Evolutionary conservation across 2,888 invertebrate species (phyloP), one percentile per base, ranked within the genome.

Genomic region (Pogonocherus hispidulus): DNA sequence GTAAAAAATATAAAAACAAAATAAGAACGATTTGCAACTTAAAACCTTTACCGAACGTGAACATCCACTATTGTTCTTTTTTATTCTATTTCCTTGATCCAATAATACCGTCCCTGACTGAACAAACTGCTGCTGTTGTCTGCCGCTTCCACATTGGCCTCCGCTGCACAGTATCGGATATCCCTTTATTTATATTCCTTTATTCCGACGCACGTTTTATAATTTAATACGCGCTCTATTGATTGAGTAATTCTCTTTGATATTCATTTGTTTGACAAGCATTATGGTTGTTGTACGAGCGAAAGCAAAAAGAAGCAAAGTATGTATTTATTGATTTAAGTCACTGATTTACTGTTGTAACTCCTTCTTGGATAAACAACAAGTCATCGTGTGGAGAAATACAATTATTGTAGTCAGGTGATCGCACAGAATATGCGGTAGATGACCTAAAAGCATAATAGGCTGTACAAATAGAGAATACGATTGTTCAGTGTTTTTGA

Each of bases 171-270:
- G 72, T 74, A 76, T 78, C 76, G 68, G 71, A 69, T 78, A 70
- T 76, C 76, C 72, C 76, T 76, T 74, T 65, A 73, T 76, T 63
- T 69, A 68, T 66, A 71, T 66, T 69, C 67, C 62, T 69, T 72
- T 72, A 67, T 72, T 41, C 63, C 54, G 59, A 73, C 74, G 75
- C 74, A 73, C 73, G 77, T 77, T 76, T 76, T 72, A 76, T 70
- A 73, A 76, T 76, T 73, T 74, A 75, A 76, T 76, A 75, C 74
- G 72, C 72, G 69, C 60, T 69, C 76, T 71, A 59, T 62, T 65
- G 69, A 73, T 73, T 67, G 75, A 72, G 69, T 73, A 72, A 74
- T 71, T 69, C 67, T 68, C 72, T 75, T 75, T 75, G 71, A 71
- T 74, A 70, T 66, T 75, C 72, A 51, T 62, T 62, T 62, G 46